Evolutionary conservation across 2,113 vertebrate species (phyloP).

Genomic region (Cyprinus carpio): DNA sequence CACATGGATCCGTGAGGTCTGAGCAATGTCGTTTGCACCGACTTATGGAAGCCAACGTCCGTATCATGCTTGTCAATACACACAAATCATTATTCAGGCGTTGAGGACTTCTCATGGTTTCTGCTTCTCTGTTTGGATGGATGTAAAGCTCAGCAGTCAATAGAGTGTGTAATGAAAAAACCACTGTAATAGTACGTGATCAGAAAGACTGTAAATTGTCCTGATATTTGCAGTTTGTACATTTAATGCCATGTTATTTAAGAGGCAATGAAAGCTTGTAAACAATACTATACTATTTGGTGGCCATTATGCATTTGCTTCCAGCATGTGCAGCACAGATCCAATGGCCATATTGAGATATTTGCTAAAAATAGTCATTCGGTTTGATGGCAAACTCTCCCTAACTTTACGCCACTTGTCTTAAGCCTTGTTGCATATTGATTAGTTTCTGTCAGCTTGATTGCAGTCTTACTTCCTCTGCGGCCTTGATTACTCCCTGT

Average conservation of each 20-base stretch:
- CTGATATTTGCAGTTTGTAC: constrained; percentile 14
- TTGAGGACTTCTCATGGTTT: constrained; percentile 33
- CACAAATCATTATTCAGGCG: constrained; percentile 16
- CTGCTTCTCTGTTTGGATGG: constrained; percentile 68
- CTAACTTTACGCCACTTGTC: constrained; percentile 51
- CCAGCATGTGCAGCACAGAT: neutral
- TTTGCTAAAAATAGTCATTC: constrained; percentile 45
- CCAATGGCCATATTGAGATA: neutral
- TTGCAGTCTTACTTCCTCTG: constrained; percentile 54
- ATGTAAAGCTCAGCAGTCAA: constrained; percentile 70
- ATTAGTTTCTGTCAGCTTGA: constrained; percentile 63
- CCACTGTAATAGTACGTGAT: constrained; percentile 68
- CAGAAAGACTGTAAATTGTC: constrained; percentile 50
- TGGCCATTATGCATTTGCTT: neutral
- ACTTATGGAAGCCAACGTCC: constrained; percentile 5
- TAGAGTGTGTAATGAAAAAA: constrained; percentile 71
- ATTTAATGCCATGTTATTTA: constrained; percentile 29
- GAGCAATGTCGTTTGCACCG: neutral
- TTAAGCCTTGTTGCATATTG: constrained; percentile 60
- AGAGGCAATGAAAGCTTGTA: neutral
- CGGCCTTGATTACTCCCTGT: constrained; percentile 65
- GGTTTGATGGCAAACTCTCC: constrained; percentile 49
- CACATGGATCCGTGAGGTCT: neutral
- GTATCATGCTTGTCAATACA: constrained; percentile 4
- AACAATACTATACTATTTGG: neutral